Percentiles rank a stretch among this genome's conserved stretches.
Evolutionary conservation across 2,888 invertebrate genomes (phyloP).

Genomic region (Thysanoteuthis rhombus): DNA sequence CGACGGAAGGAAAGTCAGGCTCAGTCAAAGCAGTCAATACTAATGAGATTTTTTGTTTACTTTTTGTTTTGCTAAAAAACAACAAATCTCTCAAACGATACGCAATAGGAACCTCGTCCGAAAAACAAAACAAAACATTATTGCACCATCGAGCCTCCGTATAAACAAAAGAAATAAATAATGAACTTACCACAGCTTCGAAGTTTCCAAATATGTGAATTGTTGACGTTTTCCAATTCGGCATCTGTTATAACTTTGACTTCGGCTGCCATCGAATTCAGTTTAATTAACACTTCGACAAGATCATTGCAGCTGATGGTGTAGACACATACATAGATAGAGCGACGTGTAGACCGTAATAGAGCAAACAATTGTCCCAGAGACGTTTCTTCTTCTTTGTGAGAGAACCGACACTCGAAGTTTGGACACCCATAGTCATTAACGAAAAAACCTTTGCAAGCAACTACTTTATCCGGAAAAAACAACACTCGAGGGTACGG

Average conservation of each 20-base stretch:
- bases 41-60: too few species aligned
- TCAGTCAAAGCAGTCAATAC: too few species aligned
- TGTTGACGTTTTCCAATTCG: constrained; percentile 58
- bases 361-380: constrained; percentile 53
- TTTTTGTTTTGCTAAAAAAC: too few species aligned
- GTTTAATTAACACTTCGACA: constrained; percentile 71
- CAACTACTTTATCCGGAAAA: constrained; percentile 62
- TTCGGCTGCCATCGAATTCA: constrained; percentile 72
- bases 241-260: constrained; percentile 78
- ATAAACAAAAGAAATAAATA: neutral
- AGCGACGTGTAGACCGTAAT: constrained; percentile 51
- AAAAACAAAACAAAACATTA: neutral
- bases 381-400: constrained; percentile 53
- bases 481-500: constrained; percentile 55
- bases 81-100: too few species aligned
- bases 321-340: constrained; percentile 79
- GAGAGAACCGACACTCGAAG: constrained; percentile 56
- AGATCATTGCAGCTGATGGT: constrained; percentile 75
- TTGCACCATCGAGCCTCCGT: neutral
- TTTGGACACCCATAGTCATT: constrained; percentile 56
- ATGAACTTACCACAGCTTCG: constrained; percentile 57
- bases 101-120: too few species aligned
- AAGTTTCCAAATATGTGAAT: constrained; percentile 64
- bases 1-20: too few species aligned
- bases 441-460: constrained; percentile 58